A percentile compares a stretch with the other conserved stretches of the same genome.
phyloP scores from a whole-genome alignment of 1,140 invertebrate species.

The Euwallacea similis region DNA sequence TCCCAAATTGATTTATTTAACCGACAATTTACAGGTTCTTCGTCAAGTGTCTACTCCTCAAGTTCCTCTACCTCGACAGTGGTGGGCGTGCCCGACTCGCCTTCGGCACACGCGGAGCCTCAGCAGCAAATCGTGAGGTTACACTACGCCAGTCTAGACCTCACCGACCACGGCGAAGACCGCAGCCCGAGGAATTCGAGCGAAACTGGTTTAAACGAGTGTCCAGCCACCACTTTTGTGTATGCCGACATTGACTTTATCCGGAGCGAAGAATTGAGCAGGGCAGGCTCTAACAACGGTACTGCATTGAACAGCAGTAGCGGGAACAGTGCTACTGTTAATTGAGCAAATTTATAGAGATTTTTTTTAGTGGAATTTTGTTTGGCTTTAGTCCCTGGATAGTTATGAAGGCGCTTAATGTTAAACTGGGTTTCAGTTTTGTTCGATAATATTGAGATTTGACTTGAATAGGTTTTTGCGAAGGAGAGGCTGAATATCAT shows the following conservation, averaged over 20 bases:
- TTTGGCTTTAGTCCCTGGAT: neutral
- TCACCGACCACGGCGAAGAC: slow-evolving; percentile 43
- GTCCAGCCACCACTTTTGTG: slow-evolving; percentile 56
- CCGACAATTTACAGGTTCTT: slow-evolving; percentile 35
- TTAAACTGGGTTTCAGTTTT: too few relatives aligned
- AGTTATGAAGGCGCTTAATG: too few relatives aligned
- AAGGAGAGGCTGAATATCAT: too few relatives aligned
- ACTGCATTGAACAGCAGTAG: slow-evolving; percentile 3
- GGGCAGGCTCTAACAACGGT: slow-evolving; percentile 38
- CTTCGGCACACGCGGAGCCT: neutral
- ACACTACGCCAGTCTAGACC: slow-evolving; percentile 69
- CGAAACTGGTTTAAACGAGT: slow-evolving; percentile 47
- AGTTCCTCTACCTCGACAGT: slow-evolving; percentile 51
- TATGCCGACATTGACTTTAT: slow-evolving; percentile 76
- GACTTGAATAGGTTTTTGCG: too few relatives aligned
- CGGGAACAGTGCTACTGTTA: slow-evolving; percentile 5
- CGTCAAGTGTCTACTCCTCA: slow-evolving; percentile 50
- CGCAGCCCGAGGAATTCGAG: slow-evolving; percentile 37
- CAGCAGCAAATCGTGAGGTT: slow-evolving; percentile 50
- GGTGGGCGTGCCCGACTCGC: slow-evolving; percentile 49
- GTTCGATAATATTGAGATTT: too few relatives aligned
- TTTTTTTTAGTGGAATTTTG: slow-evolving; percentile 3
- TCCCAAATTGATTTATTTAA: neutral
- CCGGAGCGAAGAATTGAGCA: slow-evolving; percentile 60
- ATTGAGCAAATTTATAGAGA: slow-evolving; percentile 6